Evolutionary conservation across 1,140 invertebrate genomes (phyloP).

Genomic region (Drosophila ogumai): DNA sequence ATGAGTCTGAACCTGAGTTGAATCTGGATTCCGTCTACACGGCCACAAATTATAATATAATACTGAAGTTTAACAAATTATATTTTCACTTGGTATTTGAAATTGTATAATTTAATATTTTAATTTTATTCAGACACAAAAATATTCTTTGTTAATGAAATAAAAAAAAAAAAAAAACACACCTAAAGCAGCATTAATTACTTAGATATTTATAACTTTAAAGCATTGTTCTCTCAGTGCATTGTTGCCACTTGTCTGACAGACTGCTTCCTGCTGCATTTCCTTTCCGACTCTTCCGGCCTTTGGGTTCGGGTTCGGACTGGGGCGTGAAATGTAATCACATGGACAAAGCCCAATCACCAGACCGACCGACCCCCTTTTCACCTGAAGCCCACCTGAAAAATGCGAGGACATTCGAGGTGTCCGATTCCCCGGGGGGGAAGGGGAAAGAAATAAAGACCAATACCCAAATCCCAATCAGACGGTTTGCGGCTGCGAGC

Average conservation of each 20-base stretch:
- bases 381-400: slow-evolving; percentile 16
- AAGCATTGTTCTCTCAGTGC: background rate
- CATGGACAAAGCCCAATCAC: slow-evolving; percentile 49
- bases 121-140: background rate
- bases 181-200: background rate
- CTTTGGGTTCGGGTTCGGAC: slow-evolving; percentile 14
- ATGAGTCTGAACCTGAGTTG: slow-evolving; percentile 58
- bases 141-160: no score
- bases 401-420: slow-evolving; percentile 23
- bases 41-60: background rate
- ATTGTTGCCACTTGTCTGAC: slow-evolving; percentile 17
- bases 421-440: slow-evolving; percentile 21
- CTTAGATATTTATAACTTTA: background rate
- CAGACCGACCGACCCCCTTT: background rate
- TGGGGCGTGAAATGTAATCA: slow-evolving; percentile 47
- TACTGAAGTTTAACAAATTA: background rate
- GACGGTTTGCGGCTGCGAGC: background rate
- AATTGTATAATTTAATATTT: no score
- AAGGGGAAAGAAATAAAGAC: background rate
- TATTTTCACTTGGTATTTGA: no score
- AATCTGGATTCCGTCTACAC: slow-evolving; percentile 31
- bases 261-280: slow-evolving; percentile 45
- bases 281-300: slow-evolving; percentile 38
- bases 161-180: no score
- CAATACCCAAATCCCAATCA: slow-evolving; percentile 30